Base-by-base conservation (phyloP, 2,888 invertebrate species). In the Acleris literana region DNA sequence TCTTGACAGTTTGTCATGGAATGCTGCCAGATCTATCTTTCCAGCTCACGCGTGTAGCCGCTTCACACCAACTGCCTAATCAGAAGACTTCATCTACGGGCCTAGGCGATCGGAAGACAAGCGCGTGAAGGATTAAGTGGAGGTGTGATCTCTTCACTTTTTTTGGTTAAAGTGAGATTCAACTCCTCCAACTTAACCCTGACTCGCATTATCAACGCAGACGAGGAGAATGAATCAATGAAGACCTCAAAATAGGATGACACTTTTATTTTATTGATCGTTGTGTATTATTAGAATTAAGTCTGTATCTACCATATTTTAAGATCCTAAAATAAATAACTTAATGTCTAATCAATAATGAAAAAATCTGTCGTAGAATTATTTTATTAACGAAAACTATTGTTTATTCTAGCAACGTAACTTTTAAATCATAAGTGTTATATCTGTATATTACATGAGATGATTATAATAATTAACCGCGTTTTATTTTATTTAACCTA, bases 71-170 rank as follows among this genome's bases (percentile, higher is more conserved):
- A 1, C 16, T 3, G 17, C 9, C 6, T 4, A 16, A 20, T 44
- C 2, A n/a, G 18, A 44, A 25, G 61, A 55, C 20, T 29, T n/a
- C 29, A n/a, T 25, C 17, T 3, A 18, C 20, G n/a, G 48, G 16
- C 17, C 46, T 9, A 3, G 17, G 20, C 20, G 6, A 57, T 22
- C 18, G 66, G 68, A 60, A 72, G 43, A 61, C 25, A 64, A 60
- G 59, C 72, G 92, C 91, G 88, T 84, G 73, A 83, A 83, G 90
- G 90, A 87, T 87, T 87, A 93, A 93, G 93, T 93, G 93, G 93
- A 93, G 93, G 93, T 92, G 93, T 93, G 93, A 93, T 93, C 93
- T 93, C 93, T 93, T 93, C 93, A 93, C 93, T 93, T 93, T 93
- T 90, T 88, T 80, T 85, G 78, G 73, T 84, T 91, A 92, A 93